Evolutionary conservation across 1,140 invertebrate genomes (phyloP), one percentile per base, ranked within the genome.

Genomic region (Ceratitis capitata): DNA sequence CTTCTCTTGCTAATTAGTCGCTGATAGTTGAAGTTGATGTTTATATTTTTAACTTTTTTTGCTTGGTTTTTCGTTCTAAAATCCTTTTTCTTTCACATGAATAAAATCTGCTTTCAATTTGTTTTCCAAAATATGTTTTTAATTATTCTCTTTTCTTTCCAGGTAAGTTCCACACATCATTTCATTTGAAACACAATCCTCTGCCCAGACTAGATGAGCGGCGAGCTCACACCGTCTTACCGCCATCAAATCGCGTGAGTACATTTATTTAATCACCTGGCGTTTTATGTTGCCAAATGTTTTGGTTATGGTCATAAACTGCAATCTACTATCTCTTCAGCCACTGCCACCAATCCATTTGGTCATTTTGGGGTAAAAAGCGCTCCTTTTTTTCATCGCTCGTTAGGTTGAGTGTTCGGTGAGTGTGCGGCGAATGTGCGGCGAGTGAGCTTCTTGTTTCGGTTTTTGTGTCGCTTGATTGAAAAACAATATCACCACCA

Each of bases 401-500:
- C 82, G 45, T 51, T 47, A 53, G 47, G 26, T 26, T 49, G 12
- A 19, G 4, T 5, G 42, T 56, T n/a, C 10, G 19, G n/a, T 23
- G 3, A 19, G 82, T 29, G 7, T 4, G 29, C 26, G 82, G 51
- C n/a, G n/a, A n/a, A n/a, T n/a, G n/a, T n/a, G n/a, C n/a, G n/a
- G n/a, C n/a, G n/a, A 53, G 51, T 83, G 42, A 32, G 26, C 26
- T 83, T 83, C 53, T 51, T 53, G 29, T 51, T 49, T 47, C 42
- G 26, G 82, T 83, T 83, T 51, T 58, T 83, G 32, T 83, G 47
- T 83, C 82, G 47, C 47, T 29, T 64, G 83, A 84, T 84, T 64
- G 83, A 84, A 84, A 84, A 84, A 84, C 83, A 84, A 84, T 84
- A 61, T 84, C 83, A n/a, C 83, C 83, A 56, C 14, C 83, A 84